These are phyloP conservation scores for Abrostola tripartita DNA, from an alignment of 2,888 invertebrate species.

Conservation along the genomic window DNA sequence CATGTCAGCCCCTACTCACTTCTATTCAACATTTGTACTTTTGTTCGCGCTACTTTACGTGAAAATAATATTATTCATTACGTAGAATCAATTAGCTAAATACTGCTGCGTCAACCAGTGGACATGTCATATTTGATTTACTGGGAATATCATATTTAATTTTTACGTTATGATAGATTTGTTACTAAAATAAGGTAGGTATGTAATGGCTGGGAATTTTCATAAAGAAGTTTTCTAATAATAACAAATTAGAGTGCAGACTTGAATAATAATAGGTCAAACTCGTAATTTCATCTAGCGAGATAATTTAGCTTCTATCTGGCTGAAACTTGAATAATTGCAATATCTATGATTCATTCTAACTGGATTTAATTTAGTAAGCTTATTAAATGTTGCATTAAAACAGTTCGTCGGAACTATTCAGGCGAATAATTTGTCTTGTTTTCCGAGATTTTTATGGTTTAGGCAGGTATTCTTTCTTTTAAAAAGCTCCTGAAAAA, in stretches of 20 bases:
- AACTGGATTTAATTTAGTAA: conserved; percentile 1
- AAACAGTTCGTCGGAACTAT: too few relatives aligned
- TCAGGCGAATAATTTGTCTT: too few relatives aligned
- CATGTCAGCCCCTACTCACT: conserved; percentile 17
- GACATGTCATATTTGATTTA: conserved; percentile 16
- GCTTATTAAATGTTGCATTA: too few relatives aligned
- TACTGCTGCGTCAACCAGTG: conserved; percentile 8
- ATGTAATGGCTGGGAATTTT: too few relatives aligned
- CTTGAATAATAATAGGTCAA: too few relatives aligned
- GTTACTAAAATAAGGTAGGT: too few relatives aligned
- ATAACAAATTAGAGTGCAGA: background rate
- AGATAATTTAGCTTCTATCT: background rate
- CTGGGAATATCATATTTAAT: background rate
- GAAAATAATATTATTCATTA: conserved; percentile 13
- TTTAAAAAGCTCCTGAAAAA: too few relatives aligned
- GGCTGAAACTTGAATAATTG: background rate
- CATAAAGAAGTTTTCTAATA: background rate
- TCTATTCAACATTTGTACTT: conserved; percentile 2
- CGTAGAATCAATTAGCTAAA: conserved; percentile 14
- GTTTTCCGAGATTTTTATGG: too few relatives aligned
- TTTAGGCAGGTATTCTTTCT: too few relatives aligned
- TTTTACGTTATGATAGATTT: too few relatives aligned
- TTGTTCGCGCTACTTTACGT: conserved; percentile 14
- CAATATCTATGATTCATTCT: background rate
- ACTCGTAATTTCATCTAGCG: background rate